These are phyloP conservation scores for Drosophila conformis DNA, from an alignment of 2,888 invertebrate species.

Conservation along the genomic window DNA sequence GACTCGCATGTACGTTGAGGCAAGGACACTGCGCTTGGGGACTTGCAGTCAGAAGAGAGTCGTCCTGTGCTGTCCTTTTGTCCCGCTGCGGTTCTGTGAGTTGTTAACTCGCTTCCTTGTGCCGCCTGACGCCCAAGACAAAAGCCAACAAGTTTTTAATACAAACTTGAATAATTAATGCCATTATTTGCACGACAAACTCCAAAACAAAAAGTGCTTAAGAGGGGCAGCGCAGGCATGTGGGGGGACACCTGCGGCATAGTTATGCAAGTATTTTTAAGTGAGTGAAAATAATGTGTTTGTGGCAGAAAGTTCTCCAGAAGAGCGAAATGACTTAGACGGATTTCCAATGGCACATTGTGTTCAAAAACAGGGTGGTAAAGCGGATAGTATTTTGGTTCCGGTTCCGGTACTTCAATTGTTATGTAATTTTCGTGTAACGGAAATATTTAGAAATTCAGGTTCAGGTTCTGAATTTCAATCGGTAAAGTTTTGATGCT, in stretches of 20 bases:
- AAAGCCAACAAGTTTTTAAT: conserved; percentile 64
- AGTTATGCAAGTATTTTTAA: conserved; percentile 33
- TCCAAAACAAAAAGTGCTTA: background rate
- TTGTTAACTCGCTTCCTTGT: conserved; percentile 50
- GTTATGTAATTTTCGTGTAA: background rate
- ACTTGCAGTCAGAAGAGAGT: conserved; percentile 16
- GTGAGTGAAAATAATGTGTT: conserved; percentile 3
- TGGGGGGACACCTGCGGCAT: background rate
- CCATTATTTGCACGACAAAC: conserved; percentile 35
- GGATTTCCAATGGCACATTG: background rate
- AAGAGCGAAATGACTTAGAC: background rate
- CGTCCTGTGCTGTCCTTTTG: conserved; percentile 21
- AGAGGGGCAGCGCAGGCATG: background rate
- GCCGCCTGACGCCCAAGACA: conserved; percentile 19
- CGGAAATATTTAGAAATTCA: background rate
- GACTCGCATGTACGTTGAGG: conserved; percentile 39
- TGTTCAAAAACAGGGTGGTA: background rate
- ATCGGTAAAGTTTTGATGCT: too few species aligned
- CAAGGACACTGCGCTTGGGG: conserved; percentile 64
- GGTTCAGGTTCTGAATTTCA: background rate
- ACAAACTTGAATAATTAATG: conserved; percentile 69
- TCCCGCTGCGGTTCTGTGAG: conserved; percentile 27
- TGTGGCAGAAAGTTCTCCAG: background rate
- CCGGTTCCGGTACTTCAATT: background rate
- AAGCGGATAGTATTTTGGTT: background rate